A percentile compares a stretch with the other conserved stretches of the same genome.
Conservation (phyloP, 2,888 invertebrate species). For the Falcaria lacertinaria region DNA sequence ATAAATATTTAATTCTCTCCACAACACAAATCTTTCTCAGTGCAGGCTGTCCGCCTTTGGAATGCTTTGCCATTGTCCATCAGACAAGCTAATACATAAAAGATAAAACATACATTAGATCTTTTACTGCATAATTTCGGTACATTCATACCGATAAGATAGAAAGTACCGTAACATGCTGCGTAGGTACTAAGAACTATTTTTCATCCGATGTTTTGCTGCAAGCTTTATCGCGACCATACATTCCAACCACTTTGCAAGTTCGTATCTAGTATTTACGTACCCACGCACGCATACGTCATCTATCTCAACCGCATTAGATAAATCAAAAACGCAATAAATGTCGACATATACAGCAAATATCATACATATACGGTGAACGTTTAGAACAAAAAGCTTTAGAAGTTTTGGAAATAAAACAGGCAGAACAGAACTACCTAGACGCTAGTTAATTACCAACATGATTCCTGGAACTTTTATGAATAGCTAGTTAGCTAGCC, state of each 20-base stretch:
- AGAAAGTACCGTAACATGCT: conserved; percentile 13
- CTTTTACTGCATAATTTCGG: background rate
- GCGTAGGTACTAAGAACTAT: conserved; percentile 5
- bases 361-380: background rate
- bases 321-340: background rate
- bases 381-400: background rate
- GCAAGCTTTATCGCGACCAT: background rate
- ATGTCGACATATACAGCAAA: background rate
- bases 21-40: too few species aligned
- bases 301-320: background rate
- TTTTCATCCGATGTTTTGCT: conserved; percentile 8
- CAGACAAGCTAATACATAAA: too few species aligned
- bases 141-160: conserved; percentile 15
- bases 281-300: background rate
- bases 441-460: background rate
- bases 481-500: conserved; percentile 25
- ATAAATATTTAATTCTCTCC: too few species aligned
- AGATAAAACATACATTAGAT: too few species aligned
- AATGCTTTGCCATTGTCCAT: too few species aligned
- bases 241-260: background rate
- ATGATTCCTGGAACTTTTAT: conserved; percentile 6
- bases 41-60: too few species aligned
- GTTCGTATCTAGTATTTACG: background rate
- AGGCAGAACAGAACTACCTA: background rate
- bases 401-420: background rate